Conservation (phyloP, 2,888 invertebrate species). For the Sarcophaga caerulescens region DNA sequence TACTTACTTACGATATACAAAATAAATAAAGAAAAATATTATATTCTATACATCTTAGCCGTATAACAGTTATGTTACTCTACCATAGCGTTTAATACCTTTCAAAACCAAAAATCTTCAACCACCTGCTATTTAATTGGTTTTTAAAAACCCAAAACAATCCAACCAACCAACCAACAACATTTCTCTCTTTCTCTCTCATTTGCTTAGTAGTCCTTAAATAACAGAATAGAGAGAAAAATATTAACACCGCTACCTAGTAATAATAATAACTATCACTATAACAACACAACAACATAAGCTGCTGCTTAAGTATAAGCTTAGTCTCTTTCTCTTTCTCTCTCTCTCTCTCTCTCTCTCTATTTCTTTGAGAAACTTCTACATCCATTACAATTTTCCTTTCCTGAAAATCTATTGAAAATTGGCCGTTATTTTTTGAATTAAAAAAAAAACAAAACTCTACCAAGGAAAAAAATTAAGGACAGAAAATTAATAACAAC, state of each 20-base stretch:
- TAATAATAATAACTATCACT: not conserved
- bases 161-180: not conserved
- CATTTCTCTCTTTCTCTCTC: not conserved
- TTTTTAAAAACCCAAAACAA: slow-evolving; percentile 5
- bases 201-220: slow-evolving; percentile 39
- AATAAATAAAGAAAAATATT: slow-evolving; percentile 11
- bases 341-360: slow-evolving; percentile 18
- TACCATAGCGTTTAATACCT: not conserved
- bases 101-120: slow-evolving; percentile 4
- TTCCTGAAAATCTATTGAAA: not conserved
- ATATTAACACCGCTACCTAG: slow-evolving; percentile 16
- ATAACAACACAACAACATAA: slow-evolving; percentile 35
- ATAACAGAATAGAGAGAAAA: not conserved
- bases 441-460: not conserved
- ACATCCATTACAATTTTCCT: not conserved
- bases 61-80: slow-evolving; percentile 39
- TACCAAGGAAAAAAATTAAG: not conserved
- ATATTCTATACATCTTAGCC: slow-evolving; percentile 15
- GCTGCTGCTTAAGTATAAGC: slow-evolving; percentile 64
- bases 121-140: slow-evolving; percentile 42
- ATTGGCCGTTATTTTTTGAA: slow-evolving; percentile 43
- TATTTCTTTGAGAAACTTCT: slow-evolving; percentile 22
- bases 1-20: slow-evolving; percentile 28
- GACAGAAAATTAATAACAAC: slow-evolving; percentile 30
- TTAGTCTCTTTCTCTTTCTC: slow-evolving; percentile 34